Base-by-base conservation (phyloP, 2,888 invertebrate species). In the Ashinkailepas kermadecensis region DNA sequence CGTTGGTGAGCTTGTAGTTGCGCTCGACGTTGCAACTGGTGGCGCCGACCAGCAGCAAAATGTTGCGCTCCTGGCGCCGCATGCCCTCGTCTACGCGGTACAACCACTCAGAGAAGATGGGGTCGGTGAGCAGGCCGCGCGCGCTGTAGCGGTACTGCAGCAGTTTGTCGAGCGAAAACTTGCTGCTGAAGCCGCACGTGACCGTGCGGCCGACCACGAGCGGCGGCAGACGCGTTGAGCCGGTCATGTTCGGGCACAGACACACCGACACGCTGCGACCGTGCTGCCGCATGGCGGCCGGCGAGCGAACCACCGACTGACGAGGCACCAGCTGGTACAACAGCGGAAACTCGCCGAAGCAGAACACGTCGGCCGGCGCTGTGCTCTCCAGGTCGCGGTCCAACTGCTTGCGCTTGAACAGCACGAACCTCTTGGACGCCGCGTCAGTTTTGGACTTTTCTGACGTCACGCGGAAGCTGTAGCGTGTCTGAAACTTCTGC, bases 161-260 rank as follows among this genome's bases (percentile, higher is more conserved):
- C 54, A 74, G 74, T 11, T 74, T 74, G 74, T 74, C 74, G 21
- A 74, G 21, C 54, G 56, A 74, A 11, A 74, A 74, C 56, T 74
- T 74, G 56, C 56, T 74, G 74, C 74, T 74, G 56, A 74, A 74
- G 15, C 74, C 74, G 74, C 74, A 74, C 18, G 74, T 74, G 74
- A 74, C 74, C 7, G 74, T 74, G 21, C 56, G 54, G 56, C 74
- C 74, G 10, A 74, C 9, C 18, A 74, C 74, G 6, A 74, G 74
- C 54, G 74, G 74, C 0, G 74, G 56, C 54, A 74, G 74, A 10
- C 74, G 74, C 54, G 54, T 54, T 9, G 21, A 21, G 54, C 74
- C 74, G 9, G 54, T 74, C 54, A 74, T 54, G 56, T 74, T 74
- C 21, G 74, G 54, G 21, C 74, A 74, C 54, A 74, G 56, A 9